phyloP scores from a whole-genome alignment of 92 coral and sea anemone genomes.

The Porites lobata region DNA sequence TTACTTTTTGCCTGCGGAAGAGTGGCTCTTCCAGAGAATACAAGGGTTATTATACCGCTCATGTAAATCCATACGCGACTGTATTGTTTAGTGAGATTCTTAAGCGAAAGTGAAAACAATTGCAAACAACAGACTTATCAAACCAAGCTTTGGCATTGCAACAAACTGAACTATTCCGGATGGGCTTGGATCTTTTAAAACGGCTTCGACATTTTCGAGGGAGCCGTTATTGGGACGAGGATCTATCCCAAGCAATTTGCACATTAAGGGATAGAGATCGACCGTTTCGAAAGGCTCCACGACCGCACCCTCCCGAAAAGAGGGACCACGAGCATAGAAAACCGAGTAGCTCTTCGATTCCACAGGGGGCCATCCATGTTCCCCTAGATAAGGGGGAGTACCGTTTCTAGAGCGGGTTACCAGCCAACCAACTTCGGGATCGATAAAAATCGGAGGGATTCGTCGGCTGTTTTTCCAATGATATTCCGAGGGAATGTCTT shows the following conservation, averaged over 20 bases:
- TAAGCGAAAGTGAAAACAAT: neutral
- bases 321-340: conserved; percentile 94
- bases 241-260: conserved; percentile 85
- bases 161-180: neutral
- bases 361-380: conserved; percentile 71
- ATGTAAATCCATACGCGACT: too few species aligned
- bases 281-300: conserved; percentile 75
- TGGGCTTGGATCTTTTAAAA: conserved; percentile 32
- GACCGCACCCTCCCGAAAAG: conserved; percentile 72
- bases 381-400: conserved; percentile 23
- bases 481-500: conserved; percentile 76
- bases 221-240: conserved; percentile 91
- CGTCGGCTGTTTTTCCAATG: conserved; percentile 93
- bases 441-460: conserved; percentile 85
- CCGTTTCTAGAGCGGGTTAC: conserved; percentile 55
- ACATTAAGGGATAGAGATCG: conserved; percentile 89
- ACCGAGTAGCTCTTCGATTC: conserved; percentile 74
- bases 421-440: conserved; percentile 80
- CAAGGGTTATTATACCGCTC: too few species aligned
- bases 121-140: neutral
- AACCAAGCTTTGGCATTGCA: neutral
- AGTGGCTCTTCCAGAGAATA: too few species aligned
- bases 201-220: conserved; percentile 67
- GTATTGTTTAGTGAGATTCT: neutral
- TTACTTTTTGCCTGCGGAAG: too few species aligned